phyloP scores from a whole-genome alignment of 2,797 vertebrate species.

The Botia almorhae region DNA sequence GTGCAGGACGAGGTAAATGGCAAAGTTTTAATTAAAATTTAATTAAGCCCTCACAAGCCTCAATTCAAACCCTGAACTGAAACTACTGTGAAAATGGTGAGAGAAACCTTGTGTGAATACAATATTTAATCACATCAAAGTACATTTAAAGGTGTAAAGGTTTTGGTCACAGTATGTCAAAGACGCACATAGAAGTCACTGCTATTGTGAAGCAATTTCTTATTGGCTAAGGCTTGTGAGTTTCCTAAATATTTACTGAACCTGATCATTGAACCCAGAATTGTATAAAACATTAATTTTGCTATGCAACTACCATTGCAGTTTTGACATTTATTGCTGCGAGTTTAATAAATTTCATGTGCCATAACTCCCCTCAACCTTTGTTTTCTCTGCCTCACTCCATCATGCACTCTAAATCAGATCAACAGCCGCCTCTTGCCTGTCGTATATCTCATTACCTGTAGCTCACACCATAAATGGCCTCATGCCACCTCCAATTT shows the following conservation, averaged over 20 bases:
- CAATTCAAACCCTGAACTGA: background rate
- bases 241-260: background rate
- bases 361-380: background rate
- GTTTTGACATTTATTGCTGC: slow-evolving; percentile 16
- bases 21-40: background rate
- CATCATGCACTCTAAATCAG: slow-evolving; percentile 51
- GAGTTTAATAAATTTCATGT: slow-evolving; percentile 21
- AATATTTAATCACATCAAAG: background rate
- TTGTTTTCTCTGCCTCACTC: slow-evolving; percentile 26
- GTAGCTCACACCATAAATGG: slow-evolving; percentile 44
- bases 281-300: background rate
- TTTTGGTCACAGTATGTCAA: background rate
- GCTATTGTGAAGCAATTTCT: background rate
- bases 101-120: too few relatives aligned
- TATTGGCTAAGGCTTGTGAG: background rate
- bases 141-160: too few relatives aligned
- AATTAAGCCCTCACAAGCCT: background rate
- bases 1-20: background rate
- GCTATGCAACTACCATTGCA: background rate
- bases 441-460: slow-evolving; percentile 56
- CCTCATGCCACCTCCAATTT: slow-evolving; percentile 53
- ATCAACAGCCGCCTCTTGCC: slow-evolving; percentile 50
- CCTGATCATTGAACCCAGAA: background rate
- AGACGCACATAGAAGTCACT: background rate
- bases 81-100: background rate